Base-by-base conservation (phyloP, 2,797 vertebrate species). In the Garrulus glandarius region DNA sequence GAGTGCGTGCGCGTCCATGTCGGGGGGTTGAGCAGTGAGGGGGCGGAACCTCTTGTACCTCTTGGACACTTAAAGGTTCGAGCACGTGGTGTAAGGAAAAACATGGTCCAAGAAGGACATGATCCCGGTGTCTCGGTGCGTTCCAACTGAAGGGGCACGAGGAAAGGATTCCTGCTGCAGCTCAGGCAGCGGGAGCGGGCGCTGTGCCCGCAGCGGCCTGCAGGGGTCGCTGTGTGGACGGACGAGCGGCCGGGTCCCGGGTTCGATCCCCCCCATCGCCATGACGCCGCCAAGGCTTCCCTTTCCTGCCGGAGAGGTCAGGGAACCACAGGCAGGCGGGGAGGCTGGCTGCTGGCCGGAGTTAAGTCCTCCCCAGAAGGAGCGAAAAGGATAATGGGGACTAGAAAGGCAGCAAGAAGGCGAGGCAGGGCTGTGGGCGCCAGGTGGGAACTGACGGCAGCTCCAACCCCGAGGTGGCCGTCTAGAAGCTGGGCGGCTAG, bases 231-330 rank as follows among this genome's bases (percentile, higher is more conserved):
- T 43, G 36, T 14, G 74, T 8, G 44, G 7, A 7, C 4, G 23
- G 9, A 10, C 9, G 4, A 24, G n/a, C 1, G 11, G 7, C 1
- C 3, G 4, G 12, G 5, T 9, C 11, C 0, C 3, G 0, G 7
- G 36, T 21, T 63, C 49, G 63, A 8, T 56, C 14, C 63, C 24
- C 27, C 27, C 32, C 41, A 9, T 5, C 4, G 22, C 34, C 47
- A 5, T 1, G 1, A 36, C 6, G 13, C 15, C 8, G 9, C 26
- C 19, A 12, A 14, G 34, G 24, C 11, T 9, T 21, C 16, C 16
- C 22, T 11, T 17, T 34, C 6, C 21, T 6, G 8, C 7, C 2
- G 29, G 29, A 30, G 16, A 20, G 6, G 8, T 20, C 11, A 23
- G 8, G 49, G 19, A 63, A 24, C 13, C 11, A 41, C 26, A 7